These are phyloP conservation scores for Bujurquina vittata DNA, from an alignment of 2,113 vertebrate species.

Conservation along the genomic window DNA sequence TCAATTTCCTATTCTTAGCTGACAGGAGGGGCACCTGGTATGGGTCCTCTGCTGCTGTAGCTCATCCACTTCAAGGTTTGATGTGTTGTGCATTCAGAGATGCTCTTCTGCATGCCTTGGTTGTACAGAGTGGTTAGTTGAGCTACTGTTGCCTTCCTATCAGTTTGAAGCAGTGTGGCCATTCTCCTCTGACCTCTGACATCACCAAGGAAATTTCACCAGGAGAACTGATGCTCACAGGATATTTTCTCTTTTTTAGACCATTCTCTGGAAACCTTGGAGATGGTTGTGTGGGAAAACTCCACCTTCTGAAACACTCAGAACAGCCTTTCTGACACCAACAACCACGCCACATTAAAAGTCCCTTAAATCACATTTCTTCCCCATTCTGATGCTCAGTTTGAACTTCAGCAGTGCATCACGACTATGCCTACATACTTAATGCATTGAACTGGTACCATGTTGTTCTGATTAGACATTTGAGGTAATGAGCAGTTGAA, in stretches of 20 bases:
- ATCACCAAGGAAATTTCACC: neutral
- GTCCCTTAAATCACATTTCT: accelerated
- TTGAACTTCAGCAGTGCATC: neutral
- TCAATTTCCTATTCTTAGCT: neutral
- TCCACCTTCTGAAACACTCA: neutral
- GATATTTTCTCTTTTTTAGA: neutral
- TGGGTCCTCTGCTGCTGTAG: neutral
- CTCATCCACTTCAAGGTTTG: neutral
- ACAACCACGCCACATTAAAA: neutral
- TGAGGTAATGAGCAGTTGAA: neutral
- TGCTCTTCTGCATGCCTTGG: neutral
- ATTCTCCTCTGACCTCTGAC: neutral
- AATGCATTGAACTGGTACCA: neutral
- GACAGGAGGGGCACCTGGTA: neutral
- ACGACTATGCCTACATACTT: neutral
- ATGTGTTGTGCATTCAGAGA: neutral
- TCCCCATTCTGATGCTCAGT: neutral
- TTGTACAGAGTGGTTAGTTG: neutral
- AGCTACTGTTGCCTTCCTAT: neutral
- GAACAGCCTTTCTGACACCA: neutral
- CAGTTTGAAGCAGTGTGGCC: neutral
- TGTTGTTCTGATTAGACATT: neutral
- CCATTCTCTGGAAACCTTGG: no score
- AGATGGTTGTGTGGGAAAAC: neutral
- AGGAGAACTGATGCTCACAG: neutral